Conservation (phyloP, 2,113 vertebrate genomes). For the Larimichthys crocea region DNA sequence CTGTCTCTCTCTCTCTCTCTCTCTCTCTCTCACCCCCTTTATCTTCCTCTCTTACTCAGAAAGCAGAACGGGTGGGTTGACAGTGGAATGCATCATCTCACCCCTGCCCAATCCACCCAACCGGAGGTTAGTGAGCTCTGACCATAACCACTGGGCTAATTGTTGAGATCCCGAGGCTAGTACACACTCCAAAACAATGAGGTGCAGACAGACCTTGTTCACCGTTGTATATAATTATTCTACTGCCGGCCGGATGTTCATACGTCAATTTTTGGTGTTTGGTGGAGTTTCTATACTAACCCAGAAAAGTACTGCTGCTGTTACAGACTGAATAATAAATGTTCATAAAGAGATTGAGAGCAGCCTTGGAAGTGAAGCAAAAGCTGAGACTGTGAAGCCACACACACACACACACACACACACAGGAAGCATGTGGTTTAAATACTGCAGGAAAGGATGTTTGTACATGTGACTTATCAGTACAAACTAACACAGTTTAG, state of each 20-base stretch:
- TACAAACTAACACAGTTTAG: conserved; percentile 29
- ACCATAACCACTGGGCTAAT: conserved; percentile 31
- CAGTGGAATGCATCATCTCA: conserved; percentile 48
- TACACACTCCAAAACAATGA: neutral
- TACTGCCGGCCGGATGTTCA: neutral
- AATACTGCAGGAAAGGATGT: conserved; percentile 35
- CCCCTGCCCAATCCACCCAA: conserved; percentile 48
- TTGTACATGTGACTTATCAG: conserved; percentile 49
- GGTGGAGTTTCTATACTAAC: neutral
- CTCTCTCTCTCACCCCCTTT: neutral
- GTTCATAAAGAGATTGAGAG: neutral
- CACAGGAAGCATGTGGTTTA: conserved; percentile 52
- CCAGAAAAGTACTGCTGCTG: neutral
- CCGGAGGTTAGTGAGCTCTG: conserved; percentile 40
- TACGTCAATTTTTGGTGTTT: neutral
- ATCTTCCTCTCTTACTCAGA: conserved; percentile 12
- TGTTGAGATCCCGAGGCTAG: conserved; percentile 11
- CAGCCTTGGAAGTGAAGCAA: neutral
- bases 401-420: neutral
- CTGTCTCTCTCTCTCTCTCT: conserved; percentile 8
- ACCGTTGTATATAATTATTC: neutral
- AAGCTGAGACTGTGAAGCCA: conserved; percentile 12
- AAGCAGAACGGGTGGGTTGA: conserved; percentile 62
- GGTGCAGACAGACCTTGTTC: neutral
- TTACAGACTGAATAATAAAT: neutral